Evolutionary conservation across 2,113 vertebrate genomes (phyloP), one percentile per base, ranked within the genome.

Genomic region (Andinoacara biseriatus): DNA sequence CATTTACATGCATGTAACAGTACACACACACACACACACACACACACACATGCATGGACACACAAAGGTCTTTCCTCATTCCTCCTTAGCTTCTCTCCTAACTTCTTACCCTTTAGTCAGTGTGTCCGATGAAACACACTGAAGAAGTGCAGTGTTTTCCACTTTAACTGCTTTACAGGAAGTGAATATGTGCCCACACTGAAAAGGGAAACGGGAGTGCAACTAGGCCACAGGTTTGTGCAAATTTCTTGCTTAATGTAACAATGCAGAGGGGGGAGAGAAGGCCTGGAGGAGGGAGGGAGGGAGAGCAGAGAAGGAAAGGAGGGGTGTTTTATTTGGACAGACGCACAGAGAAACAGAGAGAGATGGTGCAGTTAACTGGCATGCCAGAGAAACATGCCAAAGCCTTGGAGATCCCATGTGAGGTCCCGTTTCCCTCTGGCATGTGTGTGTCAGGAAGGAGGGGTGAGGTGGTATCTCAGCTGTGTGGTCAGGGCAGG

Each of bases 211-310:
- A 59, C 11, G 1, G 57, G 54, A 77, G 26, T 3, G 59, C 33
- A 83, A 74, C 63, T 38, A 62, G 74, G 84, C 87, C 87, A 60
- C 35, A 9, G 82, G 59, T 84, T 83, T 84, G 80, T 78, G 82
- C 15, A 57, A 80, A 54, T 59, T 49, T 75, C n/a, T 56, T 58
- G 76, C 78, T 74, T 67, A 82, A 13, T 67, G 57, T 43, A 59
- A 79, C 78, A 79, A 85, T 52, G 29, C 61, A 56, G 80, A 69
- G 29, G 52, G 61, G 69, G 74, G 67, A 61, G 33, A 33, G 74
- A 31, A 69, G 14, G 74, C 31, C 18, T 33, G 26, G 67, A 72
- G 10, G 40, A 46, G 49, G 14, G 15, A 49, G 54, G 17, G n/a
- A 52, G 46, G 24, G 58, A 10, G 18, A 72, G 60, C 22, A 49